Evolutionary conservation across 2,888 invertebrate species (phyloP).

Genomic region (Caenorhabditis afra): DNA sequence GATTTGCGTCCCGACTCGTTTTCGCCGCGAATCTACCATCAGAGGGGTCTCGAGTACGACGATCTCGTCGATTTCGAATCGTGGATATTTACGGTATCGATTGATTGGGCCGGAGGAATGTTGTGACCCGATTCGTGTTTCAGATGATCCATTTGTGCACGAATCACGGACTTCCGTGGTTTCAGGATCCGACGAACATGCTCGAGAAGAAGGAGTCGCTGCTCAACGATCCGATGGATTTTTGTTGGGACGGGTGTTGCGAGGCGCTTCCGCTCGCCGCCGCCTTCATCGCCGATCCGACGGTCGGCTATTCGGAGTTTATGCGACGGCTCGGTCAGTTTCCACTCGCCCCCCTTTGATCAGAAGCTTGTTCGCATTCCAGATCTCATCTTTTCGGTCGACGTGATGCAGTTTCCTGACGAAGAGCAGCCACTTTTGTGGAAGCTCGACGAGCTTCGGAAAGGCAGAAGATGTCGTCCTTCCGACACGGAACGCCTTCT

Average conservation of each 20-base stretch:
- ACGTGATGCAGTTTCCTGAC: conserved; percentile 27
- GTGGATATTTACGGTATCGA: conserved; percentile 33
- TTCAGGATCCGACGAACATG: conserved; percentile 11
- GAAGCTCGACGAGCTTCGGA: conserved; percentile 4
- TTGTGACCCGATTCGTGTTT: not conserved
- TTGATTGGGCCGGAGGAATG: not conserved
- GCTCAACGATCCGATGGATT: conserved; percentile 4
- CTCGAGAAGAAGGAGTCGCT: conserved; percentile 20
- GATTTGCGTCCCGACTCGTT: conserved; percentile 15
- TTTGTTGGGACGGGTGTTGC: conserved; percentile 11
- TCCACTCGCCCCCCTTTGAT: not conserved
- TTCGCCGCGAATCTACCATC: conserved; percentile 35
- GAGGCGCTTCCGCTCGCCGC: conserved; percentile 30
- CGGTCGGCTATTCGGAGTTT: conserved; percentile 9
- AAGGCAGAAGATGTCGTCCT: not conserved
- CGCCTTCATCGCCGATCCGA: not conserved
- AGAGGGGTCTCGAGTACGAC: conserved; percentile 16
- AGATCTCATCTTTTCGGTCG: conserved; percentile 23
- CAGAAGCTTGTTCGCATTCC: too few species aligned
- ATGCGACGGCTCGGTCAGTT: conserved; percentile 21
- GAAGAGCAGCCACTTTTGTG: conserved; percentile 20
- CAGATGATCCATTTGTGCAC: conserved; percentile 32
- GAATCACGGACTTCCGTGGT: conserved; percentile 4
- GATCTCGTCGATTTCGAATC: conserved; percentile 36
- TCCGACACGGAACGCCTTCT: not conserved